These are phyloP conservation scores for Drosophila neotestacea DNA, from an alignment of 2,888 invertebrate genomes.

Conservation along the genomic window DNA sequence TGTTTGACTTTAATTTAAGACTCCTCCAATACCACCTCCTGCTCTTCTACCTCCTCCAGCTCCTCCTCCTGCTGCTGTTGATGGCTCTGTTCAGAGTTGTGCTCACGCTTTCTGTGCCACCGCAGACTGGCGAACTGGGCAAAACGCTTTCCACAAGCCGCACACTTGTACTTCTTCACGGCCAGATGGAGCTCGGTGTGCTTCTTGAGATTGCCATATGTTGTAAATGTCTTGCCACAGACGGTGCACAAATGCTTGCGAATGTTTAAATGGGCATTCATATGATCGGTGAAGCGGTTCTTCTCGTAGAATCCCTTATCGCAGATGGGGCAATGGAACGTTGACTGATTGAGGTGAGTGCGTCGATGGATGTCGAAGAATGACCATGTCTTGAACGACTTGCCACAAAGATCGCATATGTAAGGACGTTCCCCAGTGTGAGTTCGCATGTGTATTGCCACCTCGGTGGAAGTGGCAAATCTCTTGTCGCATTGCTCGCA, in stretches of 20 bases:
- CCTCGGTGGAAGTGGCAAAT: slow-evolving; percentile 82
- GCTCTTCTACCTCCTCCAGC: slow-evolving; percentile 4
- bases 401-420: slow-evolving; percentile 78
- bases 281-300: slow-evolving; percentile 81
- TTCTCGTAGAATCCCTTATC: slow-evolving; percentile 82
- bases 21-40: slow-evolving; percentile 3
- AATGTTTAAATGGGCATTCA: slow-evolving; percentile 81
- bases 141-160: slow-evolving; percentile 71
- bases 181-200: slow-evolving; percentile 77
- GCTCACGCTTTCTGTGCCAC: slow-evolving; percentile 74
- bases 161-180: slow-evolving; percentile 80
- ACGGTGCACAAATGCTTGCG: slow-evolving; percentile 80
- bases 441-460: slow-evolving; percentile 79
- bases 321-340: slow-evolving; percentile 80
- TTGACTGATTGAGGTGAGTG: slow-evolving; percentile 77
- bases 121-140: slow-evolving; percentile 80
- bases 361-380: slow-evolving; percentile 81
- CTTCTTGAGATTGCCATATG: slow-evolving; percentile 78
- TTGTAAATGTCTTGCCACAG: slow-evolving; percentile 79
- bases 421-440: slow-evolving; percentile 82
- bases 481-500: slow-evolving; percentile 79
- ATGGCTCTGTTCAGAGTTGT: slow-evolving; percentile 37
- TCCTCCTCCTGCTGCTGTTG: slow-evolving; percentile 4
- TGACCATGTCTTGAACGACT: slow-evolving; percentile 82
- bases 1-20: slow-evolving; percentile 15